A percentile compares a stretch with the other conserved stretches of the same genome.
Conservation (phyloP, 2,797 vertebrate species). For the Rallus crepitans region DNA sequence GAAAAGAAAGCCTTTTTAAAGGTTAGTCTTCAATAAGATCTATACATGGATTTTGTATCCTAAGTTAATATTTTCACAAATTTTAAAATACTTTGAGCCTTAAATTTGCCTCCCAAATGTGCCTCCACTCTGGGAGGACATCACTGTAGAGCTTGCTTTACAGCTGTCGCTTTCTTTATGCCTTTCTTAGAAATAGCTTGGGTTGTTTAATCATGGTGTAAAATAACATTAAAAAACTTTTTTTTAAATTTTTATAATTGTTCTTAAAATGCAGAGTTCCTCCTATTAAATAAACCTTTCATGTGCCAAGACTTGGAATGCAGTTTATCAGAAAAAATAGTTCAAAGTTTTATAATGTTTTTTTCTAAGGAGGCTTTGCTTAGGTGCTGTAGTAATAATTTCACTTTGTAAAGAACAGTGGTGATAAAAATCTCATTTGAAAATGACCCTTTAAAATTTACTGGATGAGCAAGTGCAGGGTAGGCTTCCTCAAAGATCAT, state of each 20-base stretch:
- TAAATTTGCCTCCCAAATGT: background rate
- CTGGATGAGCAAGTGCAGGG: background rate
- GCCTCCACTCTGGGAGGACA: background rate
- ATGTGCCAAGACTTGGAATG: background rate
- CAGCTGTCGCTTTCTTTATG: background rate
- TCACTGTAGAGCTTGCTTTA: background rate
- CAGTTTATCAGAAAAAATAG: background rate
- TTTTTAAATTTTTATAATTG: background rate
- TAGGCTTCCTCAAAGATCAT: background rate
- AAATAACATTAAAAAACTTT: background rate
- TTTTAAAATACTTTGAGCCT: background rate
- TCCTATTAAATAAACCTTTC: background rate
- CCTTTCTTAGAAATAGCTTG: background rate
- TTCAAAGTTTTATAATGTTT: background rate
- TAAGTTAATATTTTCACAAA: constrained; percentile 2
- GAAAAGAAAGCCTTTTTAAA: constrained; percentile 97
- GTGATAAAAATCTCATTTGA: background rate
- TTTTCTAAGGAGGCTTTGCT: background rate
- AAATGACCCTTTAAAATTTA: background rate
- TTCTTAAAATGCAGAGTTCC: background rate
- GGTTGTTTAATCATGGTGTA: background rate
- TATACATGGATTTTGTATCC: background rate
- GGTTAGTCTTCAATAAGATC: constrained; percentile 77
- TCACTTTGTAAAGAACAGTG: background rate
- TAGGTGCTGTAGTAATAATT: background rate